Evolutionary conservation across 2,888 invertebrate genomes (phyloP).

Genomic region (Meiosimyza decipiens): DNA sequence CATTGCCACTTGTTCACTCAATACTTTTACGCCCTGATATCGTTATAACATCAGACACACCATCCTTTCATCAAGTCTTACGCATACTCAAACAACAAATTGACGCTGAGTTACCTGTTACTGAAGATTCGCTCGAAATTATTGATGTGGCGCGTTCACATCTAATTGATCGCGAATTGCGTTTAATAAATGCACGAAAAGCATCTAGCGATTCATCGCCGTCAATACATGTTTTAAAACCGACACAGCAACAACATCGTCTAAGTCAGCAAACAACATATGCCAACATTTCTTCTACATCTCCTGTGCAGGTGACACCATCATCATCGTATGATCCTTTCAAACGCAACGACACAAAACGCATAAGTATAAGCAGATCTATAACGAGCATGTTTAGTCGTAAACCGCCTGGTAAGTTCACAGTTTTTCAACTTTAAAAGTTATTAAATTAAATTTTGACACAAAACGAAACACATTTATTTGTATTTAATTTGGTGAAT

Average conservation of each 20-base stretch:
- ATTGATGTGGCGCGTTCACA: constrained; percentile 83
- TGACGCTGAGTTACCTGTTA: constrained; percentile 77
- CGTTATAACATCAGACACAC: constrained; percentile 89
- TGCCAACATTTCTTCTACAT: constrained; percentile 61
- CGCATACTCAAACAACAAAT: constrained; percentile 86
- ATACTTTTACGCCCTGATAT: constrained; percentile 87
- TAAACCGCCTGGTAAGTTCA: constrained; percentile 66
- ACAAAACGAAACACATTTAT: constrained; percentile 4
- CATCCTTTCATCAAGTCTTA: constrained; percentile 89
- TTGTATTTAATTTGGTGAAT: neutral
- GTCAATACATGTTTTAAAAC: constrained; percentile 67
- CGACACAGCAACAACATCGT: constrained; percentile 51
- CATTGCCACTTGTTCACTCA: constrained; percentile 88
- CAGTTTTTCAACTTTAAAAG: neutral
- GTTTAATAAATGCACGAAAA: constrained; percentile 76
- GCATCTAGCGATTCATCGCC: constrained; percentile 54
- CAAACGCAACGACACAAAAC: constrained; percentile 76
- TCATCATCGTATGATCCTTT: constrained; percentile 70
- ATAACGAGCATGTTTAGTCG: constrained; percentile 81
- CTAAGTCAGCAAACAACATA: constrained; percentile 57
- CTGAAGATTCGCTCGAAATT: constrained; percentile 71
- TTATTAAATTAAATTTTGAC: constrained; percentile 2
- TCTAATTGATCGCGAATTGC: constrained; percentile 82
- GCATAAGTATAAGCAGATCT: constrained; percentile 80
- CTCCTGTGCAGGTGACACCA: constrained; percentile 63